Conservation (phyloP, 2,888 invertebrate species). For the Parnassius orleans region DNA sequence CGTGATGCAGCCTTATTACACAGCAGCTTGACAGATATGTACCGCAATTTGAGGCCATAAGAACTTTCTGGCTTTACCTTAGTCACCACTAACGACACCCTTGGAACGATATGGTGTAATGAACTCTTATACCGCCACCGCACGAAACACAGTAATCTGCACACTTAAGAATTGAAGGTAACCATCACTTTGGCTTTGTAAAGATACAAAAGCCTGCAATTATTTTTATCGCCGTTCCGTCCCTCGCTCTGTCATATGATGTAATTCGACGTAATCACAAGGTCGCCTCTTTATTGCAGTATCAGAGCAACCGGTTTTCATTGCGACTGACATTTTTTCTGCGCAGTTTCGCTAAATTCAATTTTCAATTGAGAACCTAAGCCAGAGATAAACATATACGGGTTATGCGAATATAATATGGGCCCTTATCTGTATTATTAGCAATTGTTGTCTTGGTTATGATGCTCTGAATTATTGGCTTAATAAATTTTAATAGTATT, state of each 20-base stretch:
- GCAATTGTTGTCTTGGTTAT: not conserved
- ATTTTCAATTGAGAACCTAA: conserved; percentile 26
- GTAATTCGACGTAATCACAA: conserved; percentile 43
- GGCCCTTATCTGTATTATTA: conserved; percentile 10
- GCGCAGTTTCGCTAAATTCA: conserved; percentile 34
- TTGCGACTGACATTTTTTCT: conserved; percentile 30
- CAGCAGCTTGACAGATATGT: too few relatives aligned
- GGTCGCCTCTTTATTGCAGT: conserved; percentile 44
- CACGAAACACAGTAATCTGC: too few relatives aligned
- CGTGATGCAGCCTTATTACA: too few relatives aligned
- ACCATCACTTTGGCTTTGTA: too few relatives aligned
- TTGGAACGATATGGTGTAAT: too few relatives aligned
- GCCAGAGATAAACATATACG: conserved; percentile 23
- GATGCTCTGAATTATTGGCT: too few relatives aligned
- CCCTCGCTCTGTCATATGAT: conserved; percentile 33
- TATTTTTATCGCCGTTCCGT: conserved; percentile 1
- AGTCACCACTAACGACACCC: too few relatives aligned
- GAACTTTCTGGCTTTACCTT: too few relatives aligned
- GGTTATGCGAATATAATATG: conserved; percentile 19
- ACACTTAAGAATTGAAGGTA: too few relatives aligned
- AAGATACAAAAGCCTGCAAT: not conserved
- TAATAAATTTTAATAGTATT: too few relatives aligned
- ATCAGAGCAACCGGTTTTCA: conserved; percentile 44
- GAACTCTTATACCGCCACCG: too few relatives aligned
- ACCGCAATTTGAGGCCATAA: too few relatives aligned